These are phyloP conservation scores for Operophtera brumata DNA, from an alignment of 2,888 invertebrate species.

Conservation along the genomic window DNA sequence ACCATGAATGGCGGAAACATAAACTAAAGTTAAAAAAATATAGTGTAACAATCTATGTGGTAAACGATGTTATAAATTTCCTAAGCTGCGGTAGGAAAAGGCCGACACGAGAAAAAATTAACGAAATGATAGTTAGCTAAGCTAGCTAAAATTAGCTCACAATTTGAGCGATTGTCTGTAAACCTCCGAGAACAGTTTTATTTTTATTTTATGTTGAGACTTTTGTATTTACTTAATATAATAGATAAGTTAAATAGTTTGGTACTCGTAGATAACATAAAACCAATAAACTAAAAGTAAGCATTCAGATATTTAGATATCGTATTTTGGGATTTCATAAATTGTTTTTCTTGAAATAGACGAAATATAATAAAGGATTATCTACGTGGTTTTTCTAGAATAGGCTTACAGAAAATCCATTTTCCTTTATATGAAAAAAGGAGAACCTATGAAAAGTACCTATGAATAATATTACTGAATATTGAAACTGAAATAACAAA, in stretches of 20 bases:
- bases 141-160: too few species aligned
- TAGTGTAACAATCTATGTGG: too few species aligned
- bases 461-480: slow-evolving; percentile 19
- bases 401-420: slow-evolving; percentile 12
- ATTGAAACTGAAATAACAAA: slow-evolving; percentile 6
- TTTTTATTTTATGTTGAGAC: neutral
- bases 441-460: slow-evolving; percentile 12
- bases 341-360: neutral
- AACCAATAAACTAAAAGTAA: too few species aligned
- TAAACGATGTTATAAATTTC: too few species aligned
- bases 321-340: neutral
- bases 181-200: neutral
- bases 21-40: too few species aligned
- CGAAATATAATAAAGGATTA: slow-evolving; percentile 7
- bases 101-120: too few species aligned
- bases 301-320: neutral
- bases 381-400: slow-evolving; percentile 4
- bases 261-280: too few species aligned
- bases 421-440: slow-evolving; percentile 10
- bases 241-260: too few species aligned
- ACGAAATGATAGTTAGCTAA: too few species aligned
- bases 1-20: too few species aligned
- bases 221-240: too few species aligned
- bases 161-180: neutral
- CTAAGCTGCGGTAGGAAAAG: too few species aligned